Evolutionary conservation across 2,113 vertebrate species (phyloP).

Genomic region (Ranitomeya imitator): DNA sequence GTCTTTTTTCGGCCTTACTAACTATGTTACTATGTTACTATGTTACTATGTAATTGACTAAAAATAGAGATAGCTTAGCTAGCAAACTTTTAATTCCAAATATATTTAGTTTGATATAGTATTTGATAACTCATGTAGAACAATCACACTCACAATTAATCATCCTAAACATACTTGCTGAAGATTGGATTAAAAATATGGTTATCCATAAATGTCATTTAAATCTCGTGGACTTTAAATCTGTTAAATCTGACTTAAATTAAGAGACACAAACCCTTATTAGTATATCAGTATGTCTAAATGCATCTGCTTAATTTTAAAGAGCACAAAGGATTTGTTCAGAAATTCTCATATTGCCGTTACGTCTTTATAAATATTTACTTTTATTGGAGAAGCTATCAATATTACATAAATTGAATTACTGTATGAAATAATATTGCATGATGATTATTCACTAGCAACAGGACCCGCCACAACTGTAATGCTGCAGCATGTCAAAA

Average conservation of each 20-base stretch:
- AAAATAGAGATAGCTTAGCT: too few relatives aligned
- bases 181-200: background rate
- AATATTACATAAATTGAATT: background rate
- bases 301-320: background rate
- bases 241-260: background rate
- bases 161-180: slow-evolving; percentile 17
- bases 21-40: too few relatives aligned
- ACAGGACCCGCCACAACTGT: too few relatives aligned
- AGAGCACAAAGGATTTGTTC: background rate
- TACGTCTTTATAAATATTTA: background rate
- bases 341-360: background rate
- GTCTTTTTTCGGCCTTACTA: too few relatives aligned
- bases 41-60: too few relatives aligned
- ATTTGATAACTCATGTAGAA: slow-evolving; percentile 4
- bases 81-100: background rate
- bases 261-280: too few relatives aligned
- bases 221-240: too few relatives aligned
- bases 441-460: too few relatives aligned
- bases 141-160: slow-evolving; percentile 45
- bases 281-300: background rate
- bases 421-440: too few relatives aligned
- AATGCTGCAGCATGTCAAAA: too few relatives aligned
- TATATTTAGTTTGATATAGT: slow-evolving; percentile 35
- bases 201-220: too few relatives aligned
- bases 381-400: background rate